Evolutionary conservation across 2,888 invertebrate species (phyloP).

Genomic region (Agrotis clavis): DNA sequence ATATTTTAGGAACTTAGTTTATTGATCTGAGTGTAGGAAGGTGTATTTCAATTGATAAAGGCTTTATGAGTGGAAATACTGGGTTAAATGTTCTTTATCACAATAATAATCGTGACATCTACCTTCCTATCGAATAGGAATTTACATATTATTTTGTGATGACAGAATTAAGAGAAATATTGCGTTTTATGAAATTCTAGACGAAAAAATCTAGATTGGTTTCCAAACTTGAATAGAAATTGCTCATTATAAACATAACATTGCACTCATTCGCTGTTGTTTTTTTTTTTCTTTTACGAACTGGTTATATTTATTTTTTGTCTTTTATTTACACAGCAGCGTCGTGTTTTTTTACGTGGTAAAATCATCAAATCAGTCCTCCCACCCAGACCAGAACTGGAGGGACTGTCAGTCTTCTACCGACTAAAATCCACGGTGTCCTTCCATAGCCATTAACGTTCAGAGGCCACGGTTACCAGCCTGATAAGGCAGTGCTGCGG

Average conservation of each 20-base stretch:
- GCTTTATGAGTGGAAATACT: background rate
- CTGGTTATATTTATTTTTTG: too few species aligned
- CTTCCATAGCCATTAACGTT: too few species aligned
- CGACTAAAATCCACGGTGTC: too few species aligned
- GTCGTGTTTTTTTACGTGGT: too few species aligned
- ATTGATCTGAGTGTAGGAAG: too few species aligned
- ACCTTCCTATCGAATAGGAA: conserved; percentile 38
- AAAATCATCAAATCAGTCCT: too few species aligned
- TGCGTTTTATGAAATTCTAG: conserved; percentile 49
- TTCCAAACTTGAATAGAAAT: conserved; percentile 56
- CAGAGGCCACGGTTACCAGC: too few species aligned
- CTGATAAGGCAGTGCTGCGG: too few species aligned
- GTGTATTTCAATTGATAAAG: background rate
- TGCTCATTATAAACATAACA: conserved; percentile 13
- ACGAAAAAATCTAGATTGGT: conserved; percentile 54
- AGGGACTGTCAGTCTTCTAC: too few species aligned
- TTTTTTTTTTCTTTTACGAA: background rate
- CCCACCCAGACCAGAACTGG: too few species aligned
- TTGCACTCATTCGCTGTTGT: conserved; percentile 22
- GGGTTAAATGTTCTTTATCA: background rate
- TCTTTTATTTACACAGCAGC: background rate
- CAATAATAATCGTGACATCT: conserved; percentile 5
- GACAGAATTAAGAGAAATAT: conserved; percentile 24
- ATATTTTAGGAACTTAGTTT: too few species aligned
- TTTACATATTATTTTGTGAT: conserved; percentile 17